Evolutionary conservation across 2,797 vertebrate species (phyloP).

Genomic region (Helicolenus hilgendorfi): DNA sequence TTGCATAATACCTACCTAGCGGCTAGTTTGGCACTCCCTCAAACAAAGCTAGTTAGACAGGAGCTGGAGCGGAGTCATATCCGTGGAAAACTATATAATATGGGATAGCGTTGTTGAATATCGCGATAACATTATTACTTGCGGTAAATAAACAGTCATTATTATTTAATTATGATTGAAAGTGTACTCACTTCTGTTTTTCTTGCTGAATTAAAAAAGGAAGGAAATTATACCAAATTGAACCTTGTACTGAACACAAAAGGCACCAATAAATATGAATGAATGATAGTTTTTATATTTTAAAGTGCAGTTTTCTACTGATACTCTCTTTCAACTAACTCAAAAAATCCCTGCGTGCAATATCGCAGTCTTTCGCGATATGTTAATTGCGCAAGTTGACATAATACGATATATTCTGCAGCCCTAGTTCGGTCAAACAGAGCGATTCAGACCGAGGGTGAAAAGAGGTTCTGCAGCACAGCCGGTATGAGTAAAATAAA

Average conservation of each 20-base stretch:
- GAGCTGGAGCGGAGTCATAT: not conserved
- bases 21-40: not conserved
- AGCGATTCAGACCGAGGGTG: not conserved
- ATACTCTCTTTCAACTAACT: no score
- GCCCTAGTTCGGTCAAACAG: not conserved
- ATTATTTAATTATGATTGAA: no score
- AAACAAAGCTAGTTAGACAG: not conserved
- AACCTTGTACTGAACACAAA: no score
- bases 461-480: not conserved
- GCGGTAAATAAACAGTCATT: no score
- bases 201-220: no score
- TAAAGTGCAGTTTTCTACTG: no score
- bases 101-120: not conserved
- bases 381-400: not conserved
- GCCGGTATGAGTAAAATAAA: no score
- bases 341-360: no score
- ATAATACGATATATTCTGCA: not conserved
- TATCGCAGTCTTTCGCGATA: not conserved
- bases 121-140: not conserved
- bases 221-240: no score
- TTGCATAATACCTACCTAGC: accelerated
- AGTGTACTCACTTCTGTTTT: no score
- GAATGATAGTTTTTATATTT: no score
- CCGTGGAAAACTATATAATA: not conserved
- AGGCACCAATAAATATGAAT: no score